Percentiles rank a stretch among this genome's conserved stretches.
These are phyloP conservation scores for Propithecus deckenii DNA, from an alignment of 2,797 vertebrate genomes.

Conservation along the genomic window DNA sequence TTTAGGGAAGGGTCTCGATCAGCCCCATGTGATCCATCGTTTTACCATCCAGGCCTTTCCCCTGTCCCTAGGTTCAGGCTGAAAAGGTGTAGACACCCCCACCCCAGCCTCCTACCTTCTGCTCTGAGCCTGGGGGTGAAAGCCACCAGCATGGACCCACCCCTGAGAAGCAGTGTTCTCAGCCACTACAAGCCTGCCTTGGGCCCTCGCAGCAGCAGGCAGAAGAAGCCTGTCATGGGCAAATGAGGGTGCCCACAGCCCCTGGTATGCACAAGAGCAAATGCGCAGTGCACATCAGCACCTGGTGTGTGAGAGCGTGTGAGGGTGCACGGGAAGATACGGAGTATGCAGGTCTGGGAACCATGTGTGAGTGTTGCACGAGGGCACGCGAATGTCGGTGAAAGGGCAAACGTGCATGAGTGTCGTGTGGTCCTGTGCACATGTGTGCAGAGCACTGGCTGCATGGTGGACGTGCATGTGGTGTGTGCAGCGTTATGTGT, in stretches of 20 bases:
- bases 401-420: background rate
- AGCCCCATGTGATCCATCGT: background rate
- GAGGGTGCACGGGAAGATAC: background rate
- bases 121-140: background rate
- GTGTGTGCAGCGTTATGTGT: accelerated
- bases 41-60: background rate
- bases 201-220: background rate
- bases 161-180: background rate
- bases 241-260: background rate
- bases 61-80: background rate
- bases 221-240: background rate
- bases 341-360: accelerated
- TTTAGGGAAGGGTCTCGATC: background rate
- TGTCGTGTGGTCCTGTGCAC: background rate
- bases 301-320: background rate
- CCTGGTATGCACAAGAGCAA: accelerated
- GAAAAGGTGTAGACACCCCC: background rate
- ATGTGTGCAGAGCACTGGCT: too few species aligned
- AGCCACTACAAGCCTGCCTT: background rate
- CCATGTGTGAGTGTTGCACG: accelerated
- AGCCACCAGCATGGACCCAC: background rate
- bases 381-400: background rate
- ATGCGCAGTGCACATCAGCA: accelerated
- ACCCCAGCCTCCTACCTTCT: background rate
- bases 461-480: background rate